Percentiles rank a stretch among this genome's conserved stretches.
phyloP scores from a whole-genome alignment of 2,113 vertebrate genomes.

The Upupa epops region DNA sequence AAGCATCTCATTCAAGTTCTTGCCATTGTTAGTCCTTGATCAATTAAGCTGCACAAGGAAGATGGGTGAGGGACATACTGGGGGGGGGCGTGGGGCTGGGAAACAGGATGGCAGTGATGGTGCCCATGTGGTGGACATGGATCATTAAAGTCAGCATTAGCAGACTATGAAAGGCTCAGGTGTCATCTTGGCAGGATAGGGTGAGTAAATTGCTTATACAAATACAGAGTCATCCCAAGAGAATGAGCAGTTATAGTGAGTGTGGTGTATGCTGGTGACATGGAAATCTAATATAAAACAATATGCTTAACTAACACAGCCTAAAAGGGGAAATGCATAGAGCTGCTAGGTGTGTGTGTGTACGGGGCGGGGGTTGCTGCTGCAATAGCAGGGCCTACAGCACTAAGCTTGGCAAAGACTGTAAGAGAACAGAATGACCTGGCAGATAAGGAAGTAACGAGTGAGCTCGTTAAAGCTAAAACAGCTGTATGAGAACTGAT shows the following conservation, averaged over 20 bases:
- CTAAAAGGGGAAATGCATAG: too few relatives aligned
- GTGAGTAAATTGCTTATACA: slow-evolving; percentile 55
- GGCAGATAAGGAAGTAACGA: too few relatives aligned
- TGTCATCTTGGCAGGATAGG: slow-evolving; percentile 20
- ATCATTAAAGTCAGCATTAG: slow-evolving; percentile 35
- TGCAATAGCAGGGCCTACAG: too few relatives aligned
- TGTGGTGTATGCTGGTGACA: not conserved
- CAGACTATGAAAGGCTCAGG: slow-evolving; percentile 44
- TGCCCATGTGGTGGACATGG: not conserved
- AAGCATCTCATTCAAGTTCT: not conserved
- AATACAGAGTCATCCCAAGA: slow-evolving; percentile 22
- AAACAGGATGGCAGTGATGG: not conserved
- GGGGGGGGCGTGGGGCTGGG: not conserved
- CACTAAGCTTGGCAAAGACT: too few relatives aligned
- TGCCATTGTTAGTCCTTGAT: not conserved
- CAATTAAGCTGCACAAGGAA: slow-evolving; percentile 23
- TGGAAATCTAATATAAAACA: too few relatives aligned
- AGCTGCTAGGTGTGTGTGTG: too few relatives aligned
- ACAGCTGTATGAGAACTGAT: too few relatives aligned
- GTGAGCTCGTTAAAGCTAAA: too few relatives aligned
- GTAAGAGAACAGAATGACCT: too few relatives aligned
- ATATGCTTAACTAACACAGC: too few relatives aligned
- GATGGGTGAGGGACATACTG: not conserved
- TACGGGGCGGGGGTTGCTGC: too few relatives aligned
- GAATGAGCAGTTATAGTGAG: not conserved